Conservation (phyloP, 1,140 invertebrate species). For the Muscidifurax raptorellus region DNA sequence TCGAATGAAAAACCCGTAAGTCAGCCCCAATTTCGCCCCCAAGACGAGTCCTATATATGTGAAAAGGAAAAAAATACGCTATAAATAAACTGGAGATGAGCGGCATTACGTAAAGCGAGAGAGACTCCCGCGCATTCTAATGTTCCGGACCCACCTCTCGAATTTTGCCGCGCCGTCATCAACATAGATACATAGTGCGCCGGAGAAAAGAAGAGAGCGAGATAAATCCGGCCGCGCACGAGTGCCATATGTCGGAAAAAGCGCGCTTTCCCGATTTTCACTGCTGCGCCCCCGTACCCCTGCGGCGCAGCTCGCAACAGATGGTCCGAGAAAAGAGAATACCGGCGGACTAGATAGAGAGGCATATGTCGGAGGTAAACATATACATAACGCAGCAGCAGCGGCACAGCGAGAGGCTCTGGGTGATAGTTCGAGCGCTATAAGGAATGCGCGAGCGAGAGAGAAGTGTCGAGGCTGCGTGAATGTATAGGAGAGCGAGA, state of each 20-base stretch:
- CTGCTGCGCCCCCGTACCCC: conserved; percentile 36
- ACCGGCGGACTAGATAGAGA: neutral
- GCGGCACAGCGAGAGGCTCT: neutral
- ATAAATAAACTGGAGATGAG: neutral
- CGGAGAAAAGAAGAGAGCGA: conserved; percentile 27
- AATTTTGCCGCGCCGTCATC: neutral
- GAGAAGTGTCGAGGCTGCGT: neutral
- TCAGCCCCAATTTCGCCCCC: neutral
- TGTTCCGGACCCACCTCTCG: neutral
- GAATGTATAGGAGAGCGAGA: no score
- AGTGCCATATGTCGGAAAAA: conserved; percentile 67
- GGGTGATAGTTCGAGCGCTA: neutral
- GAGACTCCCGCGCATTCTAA: conserved; percentile 1
- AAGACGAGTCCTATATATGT: neutral
- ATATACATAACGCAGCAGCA: neutral
- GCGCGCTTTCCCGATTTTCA: conserved; percentile 60
- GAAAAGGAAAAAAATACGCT: neutral
- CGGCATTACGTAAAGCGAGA: neutral
- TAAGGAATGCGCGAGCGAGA: neutral
- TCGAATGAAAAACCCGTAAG: neutral
- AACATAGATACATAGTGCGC: no score
- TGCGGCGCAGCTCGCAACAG: conserved; percentile 30
- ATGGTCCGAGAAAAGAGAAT: neutral
- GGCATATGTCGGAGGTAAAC: neutral
- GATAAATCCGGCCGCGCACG: conserved; percentile 59